Evolutionary conservation across 2,888 invertebrate species (phyloP), one percentile per base, ranked within the genome.

Genomic region (Gortyna flavago): DNA sequence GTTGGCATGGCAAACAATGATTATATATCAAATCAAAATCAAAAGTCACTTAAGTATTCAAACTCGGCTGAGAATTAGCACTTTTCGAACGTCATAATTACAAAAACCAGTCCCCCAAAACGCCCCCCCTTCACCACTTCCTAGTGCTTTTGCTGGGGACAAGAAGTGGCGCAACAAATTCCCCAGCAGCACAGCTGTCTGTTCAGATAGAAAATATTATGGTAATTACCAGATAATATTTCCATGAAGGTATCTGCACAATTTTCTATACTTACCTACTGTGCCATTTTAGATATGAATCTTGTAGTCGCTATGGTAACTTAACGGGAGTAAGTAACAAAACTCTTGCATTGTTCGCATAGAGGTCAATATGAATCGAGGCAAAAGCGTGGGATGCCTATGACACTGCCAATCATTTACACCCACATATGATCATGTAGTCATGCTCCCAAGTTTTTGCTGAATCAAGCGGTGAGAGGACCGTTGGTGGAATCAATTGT

Each of bases 301-400:
- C 73, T 74, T 75, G 54, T 54, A 57, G 75, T 68, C 72, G 65
- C 72, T 79, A 75, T 80, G 66, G 70, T 75, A 83, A 76, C 48
- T 70, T 87, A 88, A 87, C 86, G 85, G 86, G 85, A 84, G 83
- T 79, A 76, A 59, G 68, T 64, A 78, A 69, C 65, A 79, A 62
- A 66, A 57, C 62, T 87, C 81, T 81, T 80, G 74, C 77, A 88
- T 89, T 91, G 89, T 92, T 91, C 87, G 79, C 91, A 91, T 91
- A 85, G 91, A 92, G 93, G 93, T 93, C 93, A 93, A 89, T 87
- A 89, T 85, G 88, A 90, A 91, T 87, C 81, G 87, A 89, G 83
- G 89, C 90, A 94, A 92, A 92, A 92, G 92, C 95, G 95, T 95
- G 95, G 92, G 95, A 95, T 84, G 89, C 48, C 85, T 86, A 86